These are phyloP conservation scores for Xenopus tropicalis DNA, from an alignment of 2,113 vertebrate species.

Conservation along the genomic window DNA sequence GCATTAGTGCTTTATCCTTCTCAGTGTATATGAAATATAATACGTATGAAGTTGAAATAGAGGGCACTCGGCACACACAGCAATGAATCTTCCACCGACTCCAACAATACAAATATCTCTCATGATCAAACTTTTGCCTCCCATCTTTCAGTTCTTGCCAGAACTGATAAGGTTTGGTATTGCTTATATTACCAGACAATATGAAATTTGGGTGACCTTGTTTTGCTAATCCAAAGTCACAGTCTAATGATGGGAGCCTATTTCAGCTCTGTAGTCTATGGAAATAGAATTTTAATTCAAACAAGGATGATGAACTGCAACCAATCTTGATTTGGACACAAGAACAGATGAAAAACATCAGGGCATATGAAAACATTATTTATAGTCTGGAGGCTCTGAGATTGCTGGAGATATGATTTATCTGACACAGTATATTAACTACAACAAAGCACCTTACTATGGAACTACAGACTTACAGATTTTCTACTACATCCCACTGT, in stretches of 20 bases:
- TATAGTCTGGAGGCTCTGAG: slow-evolving; percentile 13
- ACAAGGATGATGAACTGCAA: slow-evolving; percentile 30
- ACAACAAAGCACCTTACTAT: neutral
- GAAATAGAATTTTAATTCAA: slow-evolving; percentile 36
- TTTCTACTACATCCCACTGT: neutral
- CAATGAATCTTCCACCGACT: slow-evolving; percentile 48
- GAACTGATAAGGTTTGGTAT: slow-evolving; percentile 14
- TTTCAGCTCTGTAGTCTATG: slow-evolving; percentile 21
- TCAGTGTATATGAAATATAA: too few species aligned
- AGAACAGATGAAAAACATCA: slow-evolving; percentile 36
- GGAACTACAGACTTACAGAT: neutral
- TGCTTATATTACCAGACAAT: slow-evolving; percentile 35
- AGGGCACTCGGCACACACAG: too few species aligned
- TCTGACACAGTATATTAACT: neutral
- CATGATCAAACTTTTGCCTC: slow-evolving; percentile 16
- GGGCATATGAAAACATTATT: slow-evolving; percentile 30
- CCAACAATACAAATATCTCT: slow-evolving; percentile 42
- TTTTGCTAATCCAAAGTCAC: slow-evolving; percentile 33
- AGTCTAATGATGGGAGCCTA: slow-evolving; percentile 34
- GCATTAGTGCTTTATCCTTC: too few species aligned
- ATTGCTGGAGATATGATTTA: neutral
- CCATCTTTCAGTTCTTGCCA: slow-evolving; percentile 14
- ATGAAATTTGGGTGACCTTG: slow-evolving; percentile 39
- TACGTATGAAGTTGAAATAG: too few species aligned
- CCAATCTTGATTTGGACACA: slow-evolving; percentile 30